These are phyloP conservation scores for Hydraecia micacea DNA, from an alignment of 2,888 invertebrate species.

Conservation along the genomic window DNA sequence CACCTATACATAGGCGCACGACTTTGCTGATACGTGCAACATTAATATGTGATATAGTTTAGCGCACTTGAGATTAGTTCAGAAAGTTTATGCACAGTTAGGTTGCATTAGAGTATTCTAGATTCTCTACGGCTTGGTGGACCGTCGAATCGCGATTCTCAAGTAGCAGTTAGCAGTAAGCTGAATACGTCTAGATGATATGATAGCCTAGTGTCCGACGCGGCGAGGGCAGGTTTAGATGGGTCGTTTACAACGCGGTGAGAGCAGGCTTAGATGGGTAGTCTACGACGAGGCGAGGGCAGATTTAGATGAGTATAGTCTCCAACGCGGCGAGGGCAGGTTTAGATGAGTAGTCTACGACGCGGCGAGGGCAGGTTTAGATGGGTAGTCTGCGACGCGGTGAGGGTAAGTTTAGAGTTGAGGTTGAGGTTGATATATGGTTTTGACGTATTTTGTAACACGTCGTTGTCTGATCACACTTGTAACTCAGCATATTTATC, in stretches of 20 bases:
- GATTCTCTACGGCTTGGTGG: neutral
- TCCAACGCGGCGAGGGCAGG: neutral
- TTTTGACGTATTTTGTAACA: neutral
- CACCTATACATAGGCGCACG: slow-evolving; percentile 31
- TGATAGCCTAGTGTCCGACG: neutral
- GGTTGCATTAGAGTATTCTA: neutral
- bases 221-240: neutral
- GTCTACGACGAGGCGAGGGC: too few relatives aligned
- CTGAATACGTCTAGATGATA: neutral
- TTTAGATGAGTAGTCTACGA: neutral
- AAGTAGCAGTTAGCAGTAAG: neutral
- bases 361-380: neutral
- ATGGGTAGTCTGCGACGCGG: neutral
- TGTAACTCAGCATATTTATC: neutral
- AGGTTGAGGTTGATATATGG: neutral
- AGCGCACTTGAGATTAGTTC: neutral
- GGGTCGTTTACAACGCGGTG: neutral
- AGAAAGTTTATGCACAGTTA: neutral
- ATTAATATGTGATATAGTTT: slow-evolving; percentile 8
- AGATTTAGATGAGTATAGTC: too few relatives aligned
- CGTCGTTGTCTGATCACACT: neutral
- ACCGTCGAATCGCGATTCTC: neutral
- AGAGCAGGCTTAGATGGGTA: neutral
- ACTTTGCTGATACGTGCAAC: slow-evolving; percentile 12
- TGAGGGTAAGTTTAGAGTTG: neutral